Conservation (phyloP, 2,797 vertebrate genomes). For the Microctenopoma lineatum region DNA sequence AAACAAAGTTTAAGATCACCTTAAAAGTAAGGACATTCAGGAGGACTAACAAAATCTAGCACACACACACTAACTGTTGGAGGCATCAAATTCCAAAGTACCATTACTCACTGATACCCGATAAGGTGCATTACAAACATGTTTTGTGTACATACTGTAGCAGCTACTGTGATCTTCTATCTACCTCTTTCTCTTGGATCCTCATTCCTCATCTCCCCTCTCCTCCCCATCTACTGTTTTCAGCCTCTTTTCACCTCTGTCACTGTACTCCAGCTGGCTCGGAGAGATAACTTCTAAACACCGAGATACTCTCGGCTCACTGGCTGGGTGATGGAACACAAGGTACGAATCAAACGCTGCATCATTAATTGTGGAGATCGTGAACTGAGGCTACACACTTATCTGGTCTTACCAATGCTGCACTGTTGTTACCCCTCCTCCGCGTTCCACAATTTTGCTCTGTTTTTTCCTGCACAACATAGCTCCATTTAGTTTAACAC, state of each 20-base stretch:
- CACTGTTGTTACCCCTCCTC: conserved; percentile 35
- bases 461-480: conserved; percentile 6
- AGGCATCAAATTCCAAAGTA: conserved; percentile 27
- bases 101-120: conserved; percentile 37
- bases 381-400: conserved; percentile 50
- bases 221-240: conserved; percentile 47
- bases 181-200: conserved; percentile 39
- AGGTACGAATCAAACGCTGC: conserved; percentile 63
- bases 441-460: conserved; percentile 23
- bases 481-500: conserved; percentile 29
- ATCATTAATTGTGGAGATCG: conserved; percentile 67
- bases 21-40: conserved; percentile 13
- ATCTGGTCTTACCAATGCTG: conserved; percentile 59
- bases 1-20: conserved; percentile 45
- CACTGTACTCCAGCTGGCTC: conserved; percentile 77
- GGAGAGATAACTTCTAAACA: conserved; percentile 80
- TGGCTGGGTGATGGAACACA: conserved; percentile 58
- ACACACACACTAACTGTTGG: conserved; percentile 8
- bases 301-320: conserved; percentile 58
- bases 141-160: conserved; percentile 37
- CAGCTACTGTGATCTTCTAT: conserved; percentile 41
- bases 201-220: conserved; percentile 56
- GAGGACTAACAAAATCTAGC: not conserved
- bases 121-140: conserved; percentile 55
- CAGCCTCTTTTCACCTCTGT: conserved; percentile 73